These are phyloP conservation scores for Platyscapa corneri DNA, from an alignment of 1,140 invertebrate genomes.

Conservation along the genomic window DNA sequence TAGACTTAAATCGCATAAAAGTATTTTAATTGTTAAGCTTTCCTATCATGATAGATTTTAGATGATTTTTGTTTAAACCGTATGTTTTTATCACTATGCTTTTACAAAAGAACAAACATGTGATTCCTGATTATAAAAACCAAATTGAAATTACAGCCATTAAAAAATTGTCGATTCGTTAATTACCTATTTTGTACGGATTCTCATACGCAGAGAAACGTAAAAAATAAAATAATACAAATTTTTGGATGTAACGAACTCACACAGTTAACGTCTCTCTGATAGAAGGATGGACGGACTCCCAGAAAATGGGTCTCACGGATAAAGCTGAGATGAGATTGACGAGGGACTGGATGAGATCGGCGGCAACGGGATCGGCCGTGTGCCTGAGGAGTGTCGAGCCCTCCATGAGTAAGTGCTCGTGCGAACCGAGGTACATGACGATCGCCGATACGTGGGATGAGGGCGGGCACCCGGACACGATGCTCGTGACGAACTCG, in stretches of 20 bases:
- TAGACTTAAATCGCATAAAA: too few relatives aligned
- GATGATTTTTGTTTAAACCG: too few relatives aligned
- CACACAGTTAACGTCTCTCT: constrained; percentile 69
- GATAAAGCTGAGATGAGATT: constrained; percentile 68
- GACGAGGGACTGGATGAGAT: constrained; percentile 71
- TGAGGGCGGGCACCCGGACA: constrained; percentile 60
- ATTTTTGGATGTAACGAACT: constrained; percentile 48
- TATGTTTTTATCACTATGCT: too few relatives aligned
- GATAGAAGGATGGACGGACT: constrained; percentile 63
- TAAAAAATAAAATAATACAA: constrained; percentile 21
- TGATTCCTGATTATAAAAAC: too few relatives aligned
- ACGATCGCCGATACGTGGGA: constrained; percentile 58
- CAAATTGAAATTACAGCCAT: too few relatives aligned
- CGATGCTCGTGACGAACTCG: constrained; percentile 67
- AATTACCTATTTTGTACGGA: not conserved
- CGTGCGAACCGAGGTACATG: constrained; percentile 69
- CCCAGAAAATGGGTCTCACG: constrained; percentile 66
- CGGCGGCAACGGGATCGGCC: constrained; percentile 69
- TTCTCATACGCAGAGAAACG: not conserved
- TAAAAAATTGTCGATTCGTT: not conserved
- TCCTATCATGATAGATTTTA: too few relatives aligned
- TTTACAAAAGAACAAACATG: too few relatives aligned
- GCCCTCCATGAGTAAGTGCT: constrained; percentile 67
- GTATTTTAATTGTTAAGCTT: too few relatives aligned
- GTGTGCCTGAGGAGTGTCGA: constrained; percentile 70